Conservation (phyloP, 2,888 invertebrate species). For the Cataglyphis cursor region DNA sequence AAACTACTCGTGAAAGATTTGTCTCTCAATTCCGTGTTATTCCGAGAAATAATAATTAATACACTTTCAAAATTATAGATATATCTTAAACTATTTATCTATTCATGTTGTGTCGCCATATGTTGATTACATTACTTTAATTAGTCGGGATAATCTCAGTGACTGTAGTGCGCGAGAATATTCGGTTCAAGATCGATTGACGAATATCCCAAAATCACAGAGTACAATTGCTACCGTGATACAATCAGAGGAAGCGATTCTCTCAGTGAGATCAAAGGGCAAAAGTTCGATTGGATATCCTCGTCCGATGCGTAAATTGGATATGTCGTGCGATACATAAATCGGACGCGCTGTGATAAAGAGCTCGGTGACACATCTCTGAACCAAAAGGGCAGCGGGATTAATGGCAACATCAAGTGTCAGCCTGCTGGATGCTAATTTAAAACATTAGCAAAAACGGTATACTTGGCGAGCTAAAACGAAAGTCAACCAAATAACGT, state of each 20-base stretch:
- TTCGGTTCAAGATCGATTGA: background rate
- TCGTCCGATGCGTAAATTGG: conserved; percentile 33
- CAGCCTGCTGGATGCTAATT: background rate
- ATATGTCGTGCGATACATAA: conserved; percentile 41
- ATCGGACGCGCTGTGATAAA: conserved; percentile 27
- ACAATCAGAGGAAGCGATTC: conserved; percentile 22
- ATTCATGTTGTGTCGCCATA: background rate
- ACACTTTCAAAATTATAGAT: background rate
- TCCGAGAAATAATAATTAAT: background rate
- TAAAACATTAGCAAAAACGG: background rate
- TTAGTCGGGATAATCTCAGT: background rate
- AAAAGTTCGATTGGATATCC: conserved; percentile 22
- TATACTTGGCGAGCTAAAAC: background rate
- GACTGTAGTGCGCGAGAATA: background rate
- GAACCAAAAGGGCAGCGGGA: background rate
- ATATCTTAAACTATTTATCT: background rate
- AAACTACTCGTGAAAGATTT: background rate
- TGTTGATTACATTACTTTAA: conserved; percentile 17
- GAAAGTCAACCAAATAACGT: background rate
- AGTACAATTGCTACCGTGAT: conserved; percentile 21
- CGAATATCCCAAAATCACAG: conserved; percentile 7
- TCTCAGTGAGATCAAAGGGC: conserved; percentile 36
- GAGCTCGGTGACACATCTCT: background rate
- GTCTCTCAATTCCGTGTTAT: background rate
- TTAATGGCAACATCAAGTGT: conserved; percentile 1